These are phyloP conservation scores for Neodiprion fabricii DNA, from an alignment of 1,140 invertebrate genomes.

Conservation along the genomic window DNA sequence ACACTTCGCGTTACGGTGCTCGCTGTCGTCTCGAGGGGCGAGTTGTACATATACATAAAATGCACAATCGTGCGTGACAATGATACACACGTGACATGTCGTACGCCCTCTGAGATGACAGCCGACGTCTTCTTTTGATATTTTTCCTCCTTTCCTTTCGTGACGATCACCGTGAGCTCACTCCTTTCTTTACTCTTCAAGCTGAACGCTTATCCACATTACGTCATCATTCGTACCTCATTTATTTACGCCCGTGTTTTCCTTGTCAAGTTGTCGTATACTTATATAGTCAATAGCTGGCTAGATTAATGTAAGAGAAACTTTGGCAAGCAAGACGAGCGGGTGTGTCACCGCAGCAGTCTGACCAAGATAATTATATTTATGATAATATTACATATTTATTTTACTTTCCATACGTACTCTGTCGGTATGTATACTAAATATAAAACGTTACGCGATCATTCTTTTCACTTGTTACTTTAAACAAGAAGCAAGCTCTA, in stretches of 20 bases:
- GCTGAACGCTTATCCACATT: neutral
- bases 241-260: neutral
- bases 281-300: too few species aligned
- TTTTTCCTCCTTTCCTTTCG: neutral
- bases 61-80: neutral
- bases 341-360: neutral
- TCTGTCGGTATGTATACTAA: too few species aligned
- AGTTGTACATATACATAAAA: neutral
- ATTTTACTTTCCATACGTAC: too few species aligned
- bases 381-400: neutral
- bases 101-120: neutral
- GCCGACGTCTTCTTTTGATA: neutral
- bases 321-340: neutral
- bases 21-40: conserved; percentile 18
- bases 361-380: neutral
- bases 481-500: too few species aligned
- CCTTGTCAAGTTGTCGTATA: neutral
- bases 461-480: neutral
- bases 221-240: neutral
- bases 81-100: neutral
- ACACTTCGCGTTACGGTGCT: conserved; percentile 9
- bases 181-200: neutral
- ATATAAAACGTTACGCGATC: too few species aligned
- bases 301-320: neutral
- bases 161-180: neutral